Conservation (phyloP, 2,888 invertebrate genomes). For the Sabellastarte sp. region DNA sequence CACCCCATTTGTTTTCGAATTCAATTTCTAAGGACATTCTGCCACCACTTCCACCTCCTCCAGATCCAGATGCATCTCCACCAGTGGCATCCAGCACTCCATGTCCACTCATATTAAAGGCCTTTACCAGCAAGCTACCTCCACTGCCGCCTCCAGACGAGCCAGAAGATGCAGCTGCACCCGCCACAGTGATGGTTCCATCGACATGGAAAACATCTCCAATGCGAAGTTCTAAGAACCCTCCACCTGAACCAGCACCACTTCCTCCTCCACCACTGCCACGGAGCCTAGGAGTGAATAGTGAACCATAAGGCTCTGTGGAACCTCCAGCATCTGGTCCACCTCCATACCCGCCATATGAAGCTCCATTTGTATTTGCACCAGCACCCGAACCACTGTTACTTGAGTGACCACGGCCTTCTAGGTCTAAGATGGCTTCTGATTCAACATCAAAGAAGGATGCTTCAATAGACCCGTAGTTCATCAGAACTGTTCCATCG, state of each 20-base stretch:
- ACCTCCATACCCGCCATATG: constrained; percentile 37
- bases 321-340: constrained; percentile 24
- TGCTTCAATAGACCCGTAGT: constrained; percentile 37
- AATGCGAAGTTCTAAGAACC: too few relatives aligned
- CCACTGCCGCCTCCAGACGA: constrained; percentile 40
- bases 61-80: constrained; percentile 25
- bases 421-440: constrained; percentile 31
- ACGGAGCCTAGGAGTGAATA: constrained; percentile 35
- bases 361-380: background rate
- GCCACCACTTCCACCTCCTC: constrained; percentile 40
- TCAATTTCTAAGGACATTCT: constrained; percentile 38
- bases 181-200: constrained; percentile 33
- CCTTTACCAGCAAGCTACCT: constrained; percentile 35
- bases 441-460: constrained; percentile 40
- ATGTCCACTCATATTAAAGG: constrained; percentile 41
- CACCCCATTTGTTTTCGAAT: constrained; percentile 35
- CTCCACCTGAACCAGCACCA: too few relatives aligned
- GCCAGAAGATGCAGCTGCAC: constrained; percentile 21
- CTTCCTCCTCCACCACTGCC: constrained; percentile 42
- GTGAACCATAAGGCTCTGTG: constrained; percentile 35
- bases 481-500: constrained; percentile 35
- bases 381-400: constrained; percentile 23
- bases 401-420: constrained; percentile 31
- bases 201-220: constrained; percentile 37
- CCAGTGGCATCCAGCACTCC: constrained; percentile 38